Evolutionary conservation across 2,797 vertebrate genomes (phyloP), one percentile per base, ranked within the genome.

Genomic region (Darevskia nairensis): DNA sequence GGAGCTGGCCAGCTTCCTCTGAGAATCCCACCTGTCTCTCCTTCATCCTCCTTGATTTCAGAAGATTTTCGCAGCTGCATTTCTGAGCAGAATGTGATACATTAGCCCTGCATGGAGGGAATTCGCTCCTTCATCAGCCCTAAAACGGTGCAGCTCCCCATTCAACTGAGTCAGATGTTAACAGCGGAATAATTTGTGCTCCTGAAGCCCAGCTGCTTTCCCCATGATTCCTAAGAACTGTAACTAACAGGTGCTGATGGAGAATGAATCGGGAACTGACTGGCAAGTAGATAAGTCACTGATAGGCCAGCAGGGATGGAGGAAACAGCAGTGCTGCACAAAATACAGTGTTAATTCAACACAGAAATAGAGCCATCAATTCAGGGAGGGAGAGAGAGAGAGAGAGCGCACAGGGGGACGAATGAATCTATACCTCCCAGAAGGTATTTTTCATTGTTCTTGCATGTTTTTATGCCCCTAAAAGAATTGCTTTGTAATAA

Each of bases 281-380:
- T 87, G 74, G 80, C 83, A 92, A 85, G 80, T 72, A 86, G 68
- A 88, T 88, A 82, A 86, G 87, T 86, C 80, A 91, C 29, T 85
- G 84, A 75, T 80, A 86, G 74, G 68, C 50, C 79, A 77, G 29
- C 46, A 64, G 78, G 74, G 71, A 80, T 72, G 85, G 32, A 83
- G 32, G 79, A 79, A 41, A 79, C 55, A 86, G 6, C 59, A 78
- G 15, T 80, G 75, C 19, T 66, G 23, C 35, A 78, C 75, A 83
- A 91, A 90, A 91, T 86, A 74, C 80, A 79, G 13, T 88, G 64
- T 61, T 83, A 84, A 80, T 80, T 80, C 44, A 84, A 41, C 9
- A 15, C 19, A 83, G 85, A 80, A 84, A 88, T 68, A 86, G 32
- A 86, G 55, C 76, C 55, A 88, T 91, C 90, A 86, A 66, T 88